Percentiles rank a stretch among this genome's conserved stretches.
Conservation (phyloP, 2,797 vertebrate genomes). For the Ataeniobius toweri region DNA sequence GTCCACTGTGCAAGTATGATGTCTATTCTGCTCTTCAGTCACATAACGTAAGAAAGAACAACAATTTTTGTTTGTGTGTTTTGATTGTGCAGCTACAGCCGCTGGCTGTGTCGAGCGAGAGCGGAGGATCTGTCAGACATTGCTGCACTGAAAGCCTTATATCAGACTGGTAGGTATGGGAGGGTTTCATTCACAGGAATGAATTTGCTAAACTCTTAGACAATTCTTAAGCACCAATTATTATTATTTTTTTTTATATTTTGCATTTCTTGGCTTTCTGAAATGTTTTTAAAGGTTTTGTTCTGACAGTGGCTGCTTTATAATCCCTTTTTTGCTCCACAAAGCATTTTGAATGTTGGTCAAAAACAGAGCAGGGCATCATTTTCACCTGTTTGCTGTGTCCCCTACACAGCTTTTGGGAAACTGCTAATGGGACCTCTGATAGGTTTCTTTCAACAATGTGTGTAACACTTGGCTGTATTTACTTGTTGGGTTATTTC, state of each 20-base stretch:
- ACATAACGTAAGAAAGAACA: neutral
- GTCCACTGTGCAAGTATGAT: neutral
- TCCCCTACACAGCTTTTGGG: no score
- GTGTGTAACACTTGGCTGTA: no score
- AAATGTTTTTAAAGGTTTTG: no score
- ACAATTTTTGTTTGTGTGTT: neutral
- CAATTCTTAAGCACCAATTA: neutral
- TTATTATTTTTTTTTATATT: neutral
- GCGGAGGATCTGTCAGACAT: constrained; percentile 97
- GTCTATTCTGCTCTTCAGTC: neutral
- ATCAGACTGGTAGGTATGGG: constrained; percentile 89
- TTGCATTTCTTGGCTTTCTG: neutral
- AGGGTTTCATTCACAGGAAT: neutral
- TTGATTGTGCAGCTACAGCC: constrained; percentile 86
- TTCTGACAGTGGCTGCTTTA: no score
- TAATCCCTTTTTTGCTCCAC: no score
- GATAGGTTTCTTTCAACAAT: no score
- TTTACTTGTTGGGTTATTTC: no score
- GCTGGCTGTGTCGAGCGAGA: constrained; percentile 94
- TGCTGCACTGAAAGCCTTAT: constrained; percentile 95
- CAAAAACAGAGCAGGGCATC: no score
- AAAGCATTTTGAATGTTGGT: no score
- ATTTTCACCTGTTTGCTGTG: no score
- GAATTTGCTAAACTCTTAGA: no score
- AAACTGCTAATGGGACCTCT: no score